Base-by-base conservation (phyloP, 1,140 invertebrate genomes). In the Drosophila baimaii region DNA sequence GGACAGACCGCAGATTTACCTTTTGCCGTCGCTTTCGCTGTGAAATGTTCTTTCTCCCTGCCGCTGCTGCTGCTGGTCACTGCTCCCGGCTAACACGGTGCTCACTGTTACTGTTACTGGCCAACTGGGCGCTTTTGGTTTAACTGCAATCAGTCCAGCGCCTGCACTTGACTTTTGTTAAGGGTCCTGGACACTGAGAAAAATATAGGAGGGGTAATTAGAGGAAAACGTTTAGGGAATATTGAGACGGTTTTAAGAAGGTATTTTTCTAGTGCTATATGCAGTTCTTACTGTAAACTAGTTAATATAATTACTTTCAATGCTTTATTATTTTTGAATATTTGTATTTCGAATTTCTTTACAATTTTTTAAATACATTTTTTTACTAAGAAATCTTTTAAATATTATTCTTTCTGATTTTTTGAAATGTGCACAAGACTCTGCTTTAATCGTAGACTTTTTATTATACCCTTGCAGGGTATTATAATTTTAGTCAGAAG, bases 141-240 rank as follows among this genome's bases (percentile, higher is more conserved):
- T 63, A 81, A 86, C 74, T 78, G 73, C 63, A 77, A 65, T 69
- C 81, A 66, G 49, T 29, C 49, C 33, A 41, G 47, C 13, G 37
- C 39, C 68, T 68, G 83, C 71, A 86, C 64, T 79, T 86, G 80
- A 80, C 83, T 88, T 88, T 86, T 74, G 64, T 69, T 57, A 31
- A 47, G 25, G 55, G 33, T 12, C 23, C 69, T 64, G 41, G 41
- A 52, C 52, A 31, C 54, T 7, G 12, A 25, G 13, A 65, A 25
- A 52, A 51, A 39, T 19, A 5, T 4, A 1, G 17, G 12, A 5
- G 21, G 31, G 66, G 25, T 6, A 31, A 21, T 21, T 12, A 19
- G 8, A 25, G n/a, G 12, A 47, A 29, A 29, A 31, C 0, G 4
- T 19, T 4, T 15, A 1, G 3, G 4, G 15, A 21, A 21, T 21